phyloP scores from a whole-genome alignment of 2,113 vertebrate species.

The Verasper variegatus region DNA sequence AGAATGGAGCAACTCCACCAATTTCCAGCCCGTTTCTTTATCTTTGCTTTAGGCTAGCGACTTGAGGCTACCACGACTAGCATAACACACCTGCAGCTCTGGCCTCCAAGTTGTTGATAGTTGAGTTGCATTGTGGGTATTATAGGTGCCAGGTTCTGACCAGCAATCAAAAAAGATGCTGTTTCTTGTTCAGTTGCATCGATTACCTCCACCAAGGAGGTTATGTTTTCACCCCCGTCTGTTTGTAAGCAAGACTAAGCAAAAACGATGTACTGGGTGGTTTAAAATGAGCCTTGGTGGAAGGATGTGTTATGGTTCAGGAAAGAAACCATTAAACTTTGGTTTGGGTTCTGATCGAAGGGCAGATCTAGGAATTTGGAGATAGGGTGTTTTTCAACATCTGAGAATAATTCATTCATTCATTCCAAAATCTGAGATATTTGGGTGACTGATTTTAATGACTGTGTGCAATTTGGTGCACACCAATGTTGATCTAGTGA shows the following conservation, averaged over 20 bases:
- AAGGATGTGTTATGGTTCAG: background rate
- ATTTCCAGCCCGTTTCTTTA: background rate
- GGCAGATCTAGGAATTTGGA: no score
- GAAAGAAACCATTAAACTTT: background rate
- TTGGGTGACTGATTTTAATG: background rate
- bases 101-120: background rate
- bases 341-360: background rate
- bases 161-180: background rate
- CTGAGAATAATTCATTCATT: no score
- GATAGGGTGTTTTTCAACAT: no score
- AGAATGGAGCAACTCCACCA: background rate
- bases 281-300: background rate
- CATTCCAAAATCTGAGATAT: background rate
- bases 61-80: background rate
- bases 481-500: no score
- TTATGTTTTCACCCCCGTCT: no score
- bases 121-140: background rate
- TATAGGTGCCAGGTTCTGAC: no score
- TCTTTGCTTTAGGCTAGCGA: background rate
- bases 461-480: no score
- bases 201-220: no score
- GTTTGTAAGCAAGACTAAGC: no score
- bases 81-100: background rate
- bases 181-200: background rate
- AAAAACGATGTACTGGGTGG: no score